These are phyloP conservation scores for Oligia fasciuncula DNA, from an alignment of 2,888 invertebrate species.

Conservation along the genomic window DNA sequence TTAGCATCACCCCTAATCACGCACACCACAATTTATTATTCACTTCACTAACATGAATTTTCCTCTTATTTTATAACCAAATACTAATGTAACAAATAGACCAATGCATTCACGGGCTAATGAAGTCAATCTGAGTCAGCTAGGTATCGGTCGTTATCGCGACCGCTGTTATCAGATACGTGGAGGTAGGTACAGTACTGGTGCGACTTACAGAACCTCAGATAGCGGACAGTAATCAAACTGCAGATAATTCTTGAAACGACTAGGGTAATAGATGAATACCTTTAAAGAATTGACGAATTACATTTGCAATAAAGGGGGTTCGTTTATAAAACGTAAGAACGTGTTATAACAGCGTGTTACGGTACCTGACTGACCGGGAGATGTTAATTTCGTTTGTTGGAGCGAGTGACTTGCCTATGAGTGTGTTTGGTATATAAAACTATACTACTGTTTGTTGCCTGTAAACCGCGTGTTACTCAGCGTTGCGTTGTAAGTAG, in stretches of 20 bases:
- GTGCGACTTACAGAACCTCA: slow-evolving; percentile 49
- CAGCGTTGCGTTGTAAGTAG: slow-evolving; percentile 4
- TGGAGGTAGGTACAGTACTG: slow-evolving; percentile 53
- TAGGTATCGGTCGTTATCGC: slow-evolving; percentile 83
- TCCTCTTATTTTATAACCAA: slow-evolving; percentile 25
- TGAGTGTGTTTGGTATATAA: slow-evolving; percentile 13
- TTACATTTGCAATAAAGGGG: background rate
- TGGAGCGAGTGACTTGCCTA: slow-evolving; percentile 10
- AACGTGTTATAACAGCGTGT: slow-evolving; percentile 20
- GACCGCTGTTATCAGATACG: slow-evolving; percentile 84
- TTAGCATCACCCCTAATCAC: slow-evolving; percentile 5
- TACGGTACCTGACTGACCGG: slow-evolving; percentile 19
- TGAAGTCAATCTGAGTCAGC: slow-evolving; percentile 81
- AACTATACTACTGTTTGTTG: slow-evolving; percentile 38
- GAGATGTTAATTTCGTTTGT: slow-evolving; percentile 7
- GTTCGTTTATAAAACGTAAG: background rate
- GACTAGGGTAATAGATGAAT: background rate
- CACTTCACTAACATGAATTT: slow-evolving; percentile 41
- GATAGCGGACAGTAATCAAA: slow-evolving; percentile 52
- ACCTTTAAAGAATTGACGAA: background rate
- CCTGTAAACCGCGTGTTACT: slow-evolving; percentile 8
- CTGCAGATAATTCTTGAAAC: slow-evolving; percentile 37
- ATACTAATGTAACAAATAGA: slow-evolving; percentile 42
- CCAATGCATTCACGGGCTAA: slow-evolving; percentile 64
- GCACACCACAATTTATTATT: slow-evolving; percentile 30